Evolutionary conservation across 2,888 invertebrate species (phyloP).

Genomic region (Eupithecia subfuscata): DNA sequence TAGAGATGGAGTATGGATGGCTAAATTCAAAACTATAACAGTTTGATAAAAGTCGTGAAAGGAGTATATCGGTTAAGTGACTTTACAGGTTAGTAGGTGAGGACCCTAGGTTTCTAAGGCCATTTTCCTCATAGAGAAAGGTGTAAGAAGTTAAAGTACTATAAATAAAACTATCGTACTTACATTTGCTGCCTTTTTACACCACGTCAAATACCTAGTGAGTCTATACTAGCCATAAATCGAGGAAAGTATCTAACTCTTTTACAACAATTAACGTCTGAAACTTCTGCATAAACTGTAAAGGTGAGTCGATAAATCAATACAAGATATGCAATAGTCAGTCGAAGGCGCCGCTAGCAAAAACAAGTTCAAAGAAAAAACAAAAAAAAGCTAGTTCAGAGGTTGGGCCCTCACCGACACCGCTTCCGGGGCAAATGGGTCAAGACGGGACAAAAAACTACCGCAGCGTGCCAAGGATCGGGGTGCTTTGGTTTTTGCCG

Average conservation of each 20-base stretch:
- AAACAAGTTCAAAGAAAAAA: slow-evolving; percentile 47
- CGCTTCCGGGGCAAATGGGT: slow-evolving; percentile 70
- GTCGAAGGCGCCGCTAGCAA: slow-evolving; percentile 57
- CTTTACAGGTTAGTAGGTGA: accelerated
- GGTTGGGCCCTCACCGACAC: slow-evolving; percentile 56
- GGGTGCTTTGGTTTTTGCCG: slow-evolving; percentile 28
- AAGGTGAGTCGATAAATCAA: slow-evolving; percentile 13
- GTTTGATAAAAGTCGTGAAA: background rate
- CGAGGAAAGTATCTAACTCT: background rate
- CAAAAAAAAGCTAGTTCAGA: slow-evolving; percentile 41
- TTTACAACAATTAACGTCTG: background rate
- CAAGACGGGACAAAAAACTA: slow-evolving; percentile 57
- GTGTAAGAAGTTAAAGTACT: background rate
- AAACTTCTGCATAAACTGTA: background rate
- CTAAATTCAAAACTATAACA: background rate
- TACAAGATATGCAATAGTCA: slow-evolving; percentile 17
- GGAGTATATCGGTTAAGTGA: background rate
- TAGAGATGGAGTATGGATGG: background rate
- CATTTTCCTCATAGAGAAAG: background rate
- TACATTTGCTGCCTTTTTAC: background rate
- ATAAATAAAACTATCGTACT: background rate
- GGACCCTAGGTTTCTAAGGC: background rate
- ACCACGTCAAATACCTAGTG: background rate
- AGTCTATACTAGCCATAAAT: background rate
- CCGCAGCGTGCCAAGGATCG: slow-evolving; percentile 32